Evolutionary conservation across 2,888 invertebrate genomes (phyloP), one percentile per base, ranked within the genome.

Genomic region (Trissoscelio sp.): DNA sequence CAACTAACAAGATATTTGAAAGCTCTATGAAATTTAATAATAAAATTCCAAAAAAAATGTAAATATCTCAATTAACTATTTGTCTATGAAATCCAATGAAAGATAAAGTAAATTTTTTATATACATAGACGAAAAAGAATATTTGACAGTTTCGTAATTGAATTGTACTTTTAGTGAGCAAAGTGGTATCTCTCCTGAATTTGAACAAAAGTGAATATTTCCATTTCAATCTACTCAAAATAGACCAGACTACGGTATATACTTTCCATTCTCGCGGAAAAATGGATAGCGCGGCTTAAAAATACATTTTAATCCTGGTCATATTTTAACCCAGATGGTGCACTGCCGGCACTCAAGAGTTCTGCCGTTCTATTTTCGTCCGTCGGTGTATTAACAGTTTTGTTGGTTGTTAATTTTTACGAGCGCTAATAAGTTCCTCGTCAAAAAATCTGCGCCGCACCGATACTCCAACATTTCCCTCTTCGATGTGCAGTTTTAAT

Each of bases 271-370:
- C 28, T 22, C 12, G 46, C 9, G 24, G 60, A 28, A 60, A 44
- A 46, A 62, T 62, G 44, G n/a, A 46, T 62, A 28, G 37, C 44
- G 44, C 16, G 20, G 24, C 42, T 42, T 60, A 31, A 62, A 62
- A 62, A 62, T 46, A 34, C 62, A 46, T 62, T 62, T 62, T 46
- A 62, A 62, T 62, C 60, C 44, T 11, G 42, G 42, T 28, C 44
- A 60, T 60, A 60, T 60, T 42, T 60, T 60, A 24, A 44, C 46
- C 31, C 46, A 62, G 62, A 62, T 62, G 46, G 46, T 46, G 62
- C 34, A 37, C 3, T 57, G 18, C 16, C 57, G 37, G n/a, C 44
- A 44, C 28, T 4, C 24, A 39, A n/a, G 12, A 58, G 37, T 42
- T 46, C 14, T 46, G 18, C 6, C 16, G 18, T 44, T 44, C 44